These are phyloP conservation scores for Alexandromys fortis DNA, from an alignment of 2,113 vertebrate species.

Conservation along the genomic window DNA sequence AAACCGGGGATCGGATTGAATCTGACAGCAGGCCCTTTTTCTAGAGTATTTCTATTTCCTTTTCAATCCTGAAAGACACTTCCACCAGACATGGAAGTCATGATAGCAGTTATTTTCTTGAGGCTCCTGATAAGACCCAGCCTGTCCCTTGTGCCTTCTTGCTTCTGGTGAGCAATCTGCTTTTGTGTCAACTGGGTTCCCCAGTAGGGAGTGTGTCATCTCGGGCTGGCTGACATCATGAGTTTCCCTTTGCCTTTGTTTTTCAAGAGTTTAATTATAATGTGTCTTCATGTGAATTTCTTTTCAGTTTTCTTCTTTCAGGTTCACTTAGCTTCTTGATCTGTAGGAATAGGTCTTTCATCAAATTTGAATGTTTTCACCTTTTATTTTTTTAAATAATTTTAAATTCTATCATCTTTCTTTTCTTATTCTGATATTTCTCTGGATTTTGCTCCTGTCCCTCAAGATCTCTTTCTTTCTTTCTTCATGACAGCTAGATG, in stretches of 20 bases:
- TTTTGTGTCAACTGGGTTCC: not conserved
- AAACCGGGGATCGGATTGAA: rapidly evolving
- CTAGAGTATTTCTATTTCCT: not conserved
- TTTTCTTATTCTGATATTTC: rapidly evolving
- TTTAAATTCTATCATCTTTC: not conserved
- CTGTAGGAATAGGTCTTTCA: not conserved
- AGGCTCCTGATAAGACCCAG: not conserved
- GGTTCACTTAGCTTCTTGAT: not conserved
- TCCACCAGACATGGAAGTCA: not conserved
- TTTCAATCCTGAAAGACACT: not conserved
- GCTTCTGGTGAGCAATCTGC: not conserved
- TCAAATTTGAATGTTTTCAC: not conserved
- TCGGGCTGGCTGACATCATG: not conserved
- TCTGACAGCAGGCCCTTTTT: not conserved
- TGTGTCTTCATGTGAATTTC: not conserved
- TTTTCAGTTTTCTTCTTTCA: not conserved
- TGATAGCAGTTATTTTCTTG: not conserved
- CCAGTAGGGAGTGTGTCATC: not conserved
- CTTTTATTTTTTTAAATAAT: not conserved
- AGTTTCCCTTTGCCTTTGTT: not conserved
- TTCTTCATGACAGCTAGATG: not conserved
- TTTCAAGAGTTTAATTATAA: not conserved
- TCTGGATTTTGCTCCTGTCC: not conserved
- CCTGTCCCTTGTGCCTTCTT: not conserved
- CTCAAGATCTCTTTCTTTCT: not conserved